Base-by-base conservation (phyloP, 2,113 vertebrate genomes). In the Zingel zingel region DNA sequence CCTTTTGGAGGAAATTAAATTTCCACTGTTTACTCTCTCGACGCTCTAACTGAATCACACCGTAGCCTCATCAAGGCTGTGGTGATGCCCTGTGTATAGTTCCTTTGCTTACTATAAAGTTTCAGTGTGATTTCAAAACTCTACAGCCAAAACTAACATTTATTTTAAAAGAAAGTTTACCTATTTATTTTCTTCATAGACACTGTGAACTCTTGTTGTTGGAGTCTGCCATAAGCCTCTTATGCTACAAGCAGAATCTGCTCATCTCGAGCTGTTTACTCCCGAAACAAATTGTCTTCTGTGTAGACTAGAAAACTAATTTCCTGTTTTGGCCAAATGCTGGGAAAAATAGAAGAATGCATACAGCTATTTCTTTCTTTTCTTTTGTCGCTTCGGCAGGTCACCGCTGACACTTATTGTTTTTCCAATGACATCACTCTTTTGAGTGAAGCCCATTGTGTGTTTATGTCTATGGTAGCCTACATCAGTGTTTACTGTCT, bases 321-420 rank as follows among this genome's bases (percentile, higher is more conserved):
- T 88, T 90, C 90, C 84, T 88, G 79, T 90, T 89, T 86, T 81
- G 70, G 74, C 21, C 9, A 21, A 77, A 76, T 68, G 25, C 73
- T 79, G 56, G 71, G 51, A 57, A 58, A 71, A 83, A 27, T 23
- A 53, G 47, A 62, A 27, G 7, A 39, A 67, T 23, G 12, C 51
- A 27, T 74, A 23, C 47, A 69, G 19, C 53, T 14, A 3, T 63
- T 21, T 63, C 2, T 43, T 50, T 50, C 16, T 43, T 81, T 82
- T 78, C 68, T 76, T 53, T 48, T 77, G 77, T 78, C 64, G 79
- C 56, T 66, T 74, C 78, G 79, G 36, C 47, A 47, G 50, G 68
- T 63, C 57, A 66, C 50, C 48, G 33, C 66, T 74, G 45, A 64
- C 43, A 5, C 47, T 6, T 50, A 67, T 81, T 77, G 81, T 83